phyloP scores from a whole-genome alignment of 2,888 invertebrate species.

The Ectobius pallidus region DNA sequence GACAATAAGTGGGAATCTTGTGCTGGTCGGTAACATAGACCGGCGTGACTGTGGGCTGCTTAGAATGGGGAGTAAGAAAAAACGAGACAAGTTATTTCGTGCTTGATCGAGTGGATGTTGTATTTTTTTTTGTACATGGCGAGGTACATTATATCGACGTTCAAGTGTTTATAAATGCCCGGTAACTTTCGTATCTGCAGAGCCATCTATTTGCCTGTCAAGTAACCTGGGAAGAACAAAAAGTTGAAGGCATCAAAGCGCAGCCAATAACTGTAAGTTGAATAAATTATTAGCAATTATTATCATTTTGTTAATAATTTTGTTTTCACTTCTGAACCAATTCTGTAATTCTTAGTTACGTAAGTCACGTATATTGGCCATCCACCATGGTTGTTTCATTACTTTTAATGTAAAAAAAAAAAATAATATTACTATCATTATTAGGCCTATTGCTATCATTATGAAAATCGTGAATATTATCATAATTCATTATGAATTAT shows the following conservation, averaged over 20 bases:
- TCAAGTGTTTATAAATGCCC: background rate
- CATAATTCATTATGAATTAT: too few relatives aligned
- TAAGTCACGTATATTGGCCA: too few relatives aligned
- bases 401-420: too few relatives aligned
- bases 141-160: background rate
- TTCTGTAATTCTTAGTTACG: too few relatives aligned
- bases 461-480: too few relatives aligned
- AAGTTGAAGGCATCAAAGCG: background rate
- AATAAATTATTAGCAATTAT: too few relatives aligned
- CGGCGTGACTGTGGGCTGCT: background rate
- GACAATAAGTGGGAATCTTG: background rate
- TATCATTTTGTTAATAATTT: too few relatives aligned
- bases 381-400: too few relatives aligned
- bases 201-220: slow-evolving; percentile 8
- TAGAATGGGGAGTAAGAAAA: background rate
- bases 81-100: background rate
- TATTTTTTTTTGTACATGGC: too few relatives aligned
- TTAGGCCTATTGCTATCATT: too few relatives aligned
- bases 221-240: background rate
- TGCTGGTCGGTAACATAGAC: background rate
- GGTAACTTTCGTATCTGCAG: background rate
- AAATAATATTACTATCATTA: too few relatives aligned
- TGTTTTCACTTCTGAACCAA: too few relatives aligned
- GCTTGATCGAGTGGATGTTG: background rate
- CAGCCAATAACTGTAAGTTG: background rate